Conservation (phyloP, 2,797 vertebrate species). For the Tiaroga cobitis region DNA sequence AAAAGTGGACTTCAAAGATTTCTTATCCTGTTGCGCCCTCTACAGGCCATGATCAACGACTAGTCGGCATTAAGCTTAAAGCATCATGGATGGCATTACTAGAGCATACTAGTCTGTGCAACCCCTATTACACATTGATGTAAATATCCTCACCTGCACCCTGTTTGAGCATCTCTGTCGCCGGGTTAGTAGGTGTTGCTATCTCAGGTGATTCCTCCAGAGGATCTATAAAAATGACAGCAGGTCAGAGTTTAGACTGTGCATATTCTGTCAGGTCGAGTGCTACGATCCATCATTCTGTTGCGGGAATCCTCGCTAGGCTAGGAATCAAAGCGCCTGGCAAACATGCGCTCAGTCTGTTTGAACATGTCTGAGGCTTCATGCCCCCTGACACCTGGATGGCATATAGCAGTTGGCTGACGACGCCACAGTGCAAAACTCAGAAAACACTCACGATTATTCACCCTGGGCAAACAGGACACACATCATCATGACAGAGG, state of each 20-base stretch:
- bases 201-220: slow-evolving; percentile 87
- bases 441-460: slow-evolving; percentile 35
- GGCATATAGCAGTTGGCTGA: slow-evolving; percentile 43
- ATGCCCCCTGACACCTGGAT: slow-evolving; percentile 37
- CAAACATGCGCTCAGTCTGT: slow-evolving; percentile 19
- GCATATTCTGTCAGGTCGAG: neutral
- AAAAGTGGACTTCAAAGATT: too few relatives aligned
- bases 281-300: slow-evolving; percentile 13
- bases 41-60: too few relatives aligned
- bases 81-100: too few relatives aligned
- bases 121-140: too few relatives aligned
- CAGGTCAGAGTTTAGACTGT: neutral
- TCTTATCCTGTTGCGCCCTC: too few relatives aligned
- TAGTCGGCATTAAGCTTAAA: too few relatives aligned
- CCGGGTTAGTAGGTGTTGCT: slow-evolving; percentile 76
- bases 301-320: slow-evolving; percentile 24
- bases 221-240: slow-evolving; percentile 80
- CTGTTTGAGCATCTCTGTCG: slow-evolving; percentile 90
- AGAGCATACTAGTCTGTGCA: too few relatives aligned
- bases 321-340: slow-evolving; percentile 20
- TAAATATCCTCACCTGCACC: slow-evolving; percentile 86
- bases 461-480: slow-evolving; percentile 31
- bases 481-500: slow-evolving; percentile 40
- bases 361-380: slow-evolving; percentile 19
- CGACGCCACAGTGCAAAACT: neutral